A percentile compares a stretch with the other conserved stretches of the same genome.
Conservation (phyloP, 2,888 invertebrate genomes). For the Eudasyphora cyanicolor region DNA sequence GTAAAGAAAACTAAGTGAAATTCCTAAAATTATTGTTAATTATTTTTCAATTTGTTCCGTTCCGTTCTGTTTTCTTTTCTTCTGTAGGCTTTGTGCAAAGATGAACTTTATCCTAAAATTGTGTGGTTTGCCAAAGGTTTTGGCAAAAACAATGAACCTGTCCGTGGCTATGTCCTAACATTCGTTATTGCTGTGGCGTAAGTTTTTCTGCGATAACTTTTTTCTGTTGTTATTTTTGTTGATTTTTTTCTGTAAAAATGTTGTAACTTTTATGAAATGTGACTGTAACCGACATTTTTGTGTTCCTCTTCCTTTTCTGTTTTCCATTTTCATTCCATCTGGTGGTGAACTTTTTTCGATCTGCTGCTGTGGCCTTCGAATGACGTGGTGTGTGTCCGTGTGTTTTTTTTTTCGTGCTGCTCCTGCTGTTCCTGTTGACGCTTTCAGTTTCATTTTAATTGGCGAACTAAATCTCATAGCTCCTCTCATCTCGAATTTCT, state of each 20-base stretch:
- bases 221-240: not conserved
- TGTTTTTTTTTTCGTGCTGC: not conserved
- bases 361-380: not conserved
- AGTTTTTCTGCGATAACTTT: slow-evolving; percentile 69
- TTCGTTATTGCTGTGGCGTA: slow-evolving; percentile 95
- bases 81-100: slow-evolving; percentile 96
- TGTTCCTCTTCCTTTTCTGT: not conserved
- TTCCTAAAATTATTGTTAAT: too few relatives aligned
- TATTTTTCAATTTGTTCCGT: too few relatives aligned
- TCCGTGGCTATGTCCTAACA: slow-evolving; percentile 95
- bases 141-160: slow-evolving; percentile 90
- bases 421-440: slow-evolving; percentile 17
- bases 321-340: not conserved
- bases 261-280: not conserved
- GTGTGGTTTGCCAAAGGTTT: slow-evolving; percentile 94
- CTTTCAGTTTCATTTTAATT: slow-evolving; percentile 80
- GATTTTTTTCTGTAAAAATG: not conserved
- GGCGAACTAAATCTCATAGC: slow-evolving; percentile 94
- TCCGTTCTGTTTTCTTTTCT: too few relatives aligned
- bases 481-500: slow-evolving; percentile 95
- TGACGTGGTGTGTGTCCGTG: not conserved
- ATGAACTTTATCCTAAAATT: slow-evolving; percentile 95
- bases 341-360: not conserved
- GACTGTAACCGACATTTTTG: slow-evolving; percentile 4
- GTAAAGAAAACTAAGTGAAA: not conserved